Conservation (phyloP, 2,888 invertebrate species). For the Uloborus plumipes region DNA sequence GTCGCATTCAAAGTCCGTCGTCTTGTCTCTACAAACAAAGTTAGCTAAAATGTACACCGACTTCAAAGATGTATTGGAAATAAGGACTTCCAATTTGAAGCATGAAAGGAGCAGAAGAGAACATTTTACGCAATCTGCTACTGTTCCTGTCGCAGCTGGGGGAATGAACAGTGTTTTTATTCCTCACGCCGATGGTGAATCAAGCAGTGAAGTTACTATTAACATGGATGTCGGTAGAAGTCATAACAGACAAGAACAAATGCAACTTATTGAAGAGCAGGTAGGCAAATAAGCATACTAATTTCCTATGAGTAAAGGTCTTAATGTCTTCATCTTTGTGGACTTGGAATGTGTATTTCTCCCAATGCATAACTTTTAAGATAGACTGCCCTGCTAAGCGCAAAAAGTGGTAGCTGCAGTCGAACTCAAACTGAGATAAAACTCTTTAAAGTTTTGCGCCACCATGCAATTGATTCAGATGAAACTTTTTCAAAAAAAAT, state of each 20-base stretch:
- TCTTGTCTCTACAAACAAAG: conserved; percentile 89
- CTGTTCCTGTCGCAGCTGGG: conserved; percentile 69
- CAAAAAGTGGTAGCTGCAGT: too few relatives aligned
- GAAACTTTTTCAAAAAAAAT: too few relatives aligned
- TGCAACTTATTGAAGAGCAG: conserved; percentile 83
- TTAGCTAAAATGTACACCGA: conserved; percentile 97
- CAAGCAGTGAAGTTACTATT: conserved; percentile 79
- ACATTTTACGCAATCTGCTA: conserved; percentile 82
- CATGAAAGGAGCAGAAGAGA: conserved; percentile 94
- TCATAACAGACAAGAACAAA: conserved; percentile 74
- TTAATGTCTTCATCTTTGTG: too few relatives aligned
- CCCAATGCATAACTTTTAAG: too few relatives aligned
- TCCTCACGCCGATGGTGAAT: conserved; percentile 71
- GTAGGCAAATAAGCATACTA: conserved; percentile 70
- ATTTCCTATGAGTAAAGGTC: not conserved
- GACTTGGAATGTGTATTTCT: too few relatives aligned
- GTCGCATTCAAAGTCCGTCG: conserved; percentile 93
- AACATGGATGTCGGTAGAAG: conserved; percentile 80
- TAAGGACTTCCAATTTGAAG: conserved; percentile 92
- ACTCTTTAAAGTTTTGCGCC: too few relatives aligned
- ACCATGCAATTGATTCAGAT: too few relatives aligned
- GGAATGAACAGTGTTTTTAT: conserved; percentile 71
- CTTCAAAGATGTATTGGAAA: conserved; percentile 97
- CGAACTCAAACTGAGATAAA: too few relatives aligned
- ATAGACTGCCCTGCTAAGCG: too few relatives aligned